Base-by-base conservation (phyloP, 1,140 invertebrate species). In the Habropoda laboriosa region DNA sequence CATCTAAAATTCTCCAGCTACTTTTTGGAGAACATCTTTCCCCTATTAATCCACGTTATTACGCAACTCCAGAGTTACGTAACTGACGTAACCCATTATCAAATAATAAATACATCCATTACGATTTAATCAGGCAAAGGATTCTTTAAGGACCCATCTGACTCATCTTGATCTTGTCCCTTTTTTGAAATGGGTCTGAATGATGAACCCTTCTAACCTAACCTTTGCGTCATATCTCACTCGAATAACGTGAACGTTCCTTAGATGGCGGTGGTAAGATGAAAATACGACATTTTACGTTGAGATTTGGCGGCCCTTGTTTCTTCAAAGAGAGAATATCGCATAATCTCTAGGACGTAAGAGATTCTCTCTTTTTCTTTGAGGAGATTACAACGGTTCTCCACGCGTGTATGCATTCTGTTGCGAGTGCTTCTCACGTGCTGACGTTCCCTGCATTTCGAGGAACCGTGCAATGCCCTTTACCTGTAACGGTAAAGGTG, bases 391-490 rank as follows among this genome's bases (percentile, higher is more conserved):
- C 71, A 68, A 80, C 72, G 58, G 58, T 70, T 80, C 55, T 66
- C 63, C 58, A 76, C 21, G 63, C 7, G 18, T 47, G 27, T 45
- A 18, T 32, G 45, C 63, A 70, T 73, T 70, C 21, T 84, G 67
- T 79, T 47, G 10, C 51, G 42, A 53, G n/a, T 18, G 30, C 63
- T 55, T 68, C 51, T 35, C 45, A 78, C 68, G 35, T 61, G 70
- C 45, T 42, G 24, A 42, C 51, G 53, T 71, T 47, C 38, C 67
- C n/a, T 81, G 30, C 12, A 55, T 81, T 86, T 81, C 74, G 74
- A 71, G 51, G 61, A 85, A 84, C 75, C 68, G 82, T 86, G 58
- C 74, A 81, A 75, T 86, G 74, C 83, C 83, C 79, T 86, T 79
- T 86, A 40, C 82, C 57, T 61, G 49, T 72, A 82, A 79, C 75